A percentile compares a stretch with the other conserved stretches of the same genome.
Evolutionary conservation across 2,113 vertebrate species (phyloP).

Genomic region (Ptyas mucosa): DNA sequence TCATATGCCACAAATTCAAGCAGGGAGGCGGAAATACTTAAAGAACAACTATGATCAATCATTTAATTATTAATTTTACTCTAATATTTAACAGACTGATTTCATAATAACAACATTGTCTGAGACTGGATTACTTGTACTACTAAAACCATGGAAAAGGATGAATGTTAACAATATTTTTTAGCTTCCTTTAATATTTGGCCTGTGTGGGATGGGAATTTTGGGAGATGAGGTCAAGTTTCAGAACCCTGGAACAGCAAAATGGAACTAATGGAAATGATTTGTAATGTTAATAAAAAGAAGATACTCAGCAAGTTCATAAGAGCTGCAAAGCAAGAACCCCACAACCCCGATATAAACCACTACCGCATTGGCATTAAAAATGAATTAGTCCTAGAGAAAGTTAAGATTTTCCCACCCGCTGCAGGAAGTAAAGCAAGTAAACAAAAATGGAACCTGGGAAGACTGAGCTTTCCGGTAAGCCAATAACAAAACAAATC

Average conservation of each 20-base stretch:
- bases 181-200: background rate
- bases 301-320: background rate
- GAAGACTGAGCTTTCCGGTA: background rate
- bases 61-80: background rate
- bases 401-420: background rate
- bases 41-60: background rate
- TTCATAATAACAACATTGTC: background rate
- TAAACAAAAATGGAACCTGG: background rate
- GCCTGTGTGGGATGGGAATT: background rate
- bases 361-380: background rate
- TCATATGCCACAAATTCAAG: background rate
- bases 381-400: background rate
- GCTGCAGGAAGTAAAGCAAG: background rate
- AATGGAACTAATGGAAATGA: background rate
- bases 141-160: background rate
- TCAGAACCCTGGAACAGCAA: background rate
- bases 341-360: background rate
- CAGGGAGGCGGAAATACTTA: background rate
- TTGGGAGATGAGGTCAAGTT: background rate
- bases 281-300: background rate
- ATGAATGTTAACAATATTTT: background rate
- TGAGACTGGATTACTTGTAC: background rate
- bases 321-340: background rate
- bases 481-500: background rate
- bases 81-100: background rate